Percentiles rank a stretch among this genome's conserved stretches.
Evolutionary conservation across 2,888 invertebrate species (phyloP).

Genomic region (Harmothoe impar): DNA sequence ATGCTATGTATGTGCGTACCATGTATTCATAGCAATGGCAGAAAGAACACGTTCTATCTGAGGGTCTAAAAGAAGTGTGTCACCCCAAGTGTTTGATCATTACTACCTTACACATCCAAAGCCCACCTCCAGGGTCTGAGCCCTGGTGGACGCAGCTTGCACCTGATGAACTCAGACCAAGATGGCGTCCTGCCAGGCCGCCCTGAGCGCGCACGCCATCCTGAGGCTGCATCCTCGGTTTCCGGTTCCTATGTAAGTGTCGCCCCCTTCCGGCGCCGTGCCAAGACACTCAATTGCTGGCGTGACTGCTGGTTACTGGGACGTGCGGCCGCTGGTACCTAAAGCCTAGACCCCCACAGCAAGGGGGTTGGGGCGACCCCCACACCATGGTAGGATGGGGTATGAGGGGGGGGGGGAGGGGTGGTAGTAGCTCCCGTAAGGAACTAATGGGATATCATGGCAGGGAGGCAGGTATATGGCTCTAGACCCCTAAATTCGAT

Average conservation of each 20-base stretch:
- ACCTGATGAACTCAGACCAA: conserved; percentile 2
- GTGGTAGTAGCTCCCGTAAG: too few relatives aligned
- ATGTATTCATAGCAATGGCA: too few relatives aligned
- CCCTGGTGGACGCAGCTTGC: neutral
- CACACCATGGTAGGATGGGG: neutral
- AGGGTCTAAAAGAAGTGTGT: too few relatives aligned
- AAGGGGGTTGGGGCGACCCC: neutral
- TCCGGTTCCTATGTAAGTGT: conserved; percentile 30
- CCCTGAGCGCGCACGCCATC: neutral
- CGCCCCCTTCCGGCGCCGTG: neutral
- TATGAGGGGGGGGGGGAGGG: too few relatives aligned
- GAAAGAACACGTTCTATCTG: too few relatives aligned
- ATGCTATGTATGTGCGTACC: too few relatives aligned
- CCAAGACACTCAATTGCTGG: neutral
- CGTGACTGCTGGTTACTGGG: conserved; percentile 2
- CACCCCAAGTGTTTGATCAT: too few relatives aligned
- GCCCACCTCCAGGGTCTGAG: neutral
- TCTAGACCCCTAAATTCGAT: too few relatives aligned
- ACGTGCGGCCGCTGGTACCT: neutral
- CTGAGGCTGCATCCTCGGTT: neutral
- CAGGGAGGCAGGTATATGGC: neutral
- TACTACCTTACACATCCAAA: too few relatives aligned
- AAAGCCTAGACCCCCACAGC: neutral
- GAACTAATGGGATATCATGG: neutral
- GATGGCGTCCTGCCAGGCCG: neutral